Percentiles rank a stretch among this genome's conserved stretches.
These are phyloP conservation scores for Rhingia rostrata DNA, from an alignment of 2,888 invertebrate genomes.

Conservation along the genomic window DNA sequence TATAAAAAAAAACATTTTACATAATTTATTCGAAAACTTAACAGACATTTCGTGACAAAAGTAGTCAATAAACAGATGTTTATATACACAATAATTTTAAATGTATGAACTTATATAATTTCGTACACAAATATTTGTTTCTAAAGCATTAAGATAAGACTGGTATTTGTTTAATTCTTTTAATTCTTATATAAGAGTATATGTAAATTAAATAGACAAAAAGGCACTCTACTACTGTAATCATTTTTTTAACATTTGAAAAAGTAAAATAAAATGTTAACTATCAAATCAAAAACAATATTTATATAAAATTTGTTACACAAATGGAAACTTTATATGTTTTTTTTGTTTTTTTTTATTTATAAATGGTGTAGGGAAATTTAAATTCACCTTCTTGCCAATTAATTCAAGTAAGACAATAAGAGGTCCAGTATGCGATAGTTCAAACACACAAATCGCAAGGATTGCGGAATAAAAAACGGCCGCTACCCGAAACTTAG, in stretches of 20 bases:
- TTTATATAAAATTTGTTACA: no score
- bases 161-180: neutral
- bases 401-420: no score
- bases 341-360: no score
- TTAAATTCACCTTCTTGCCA: no score
- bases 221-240: slow-evolving; percentile 45
- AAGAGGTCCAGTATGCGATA: no score
- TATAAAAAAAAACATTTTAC: slow-evolving; percentile 9
- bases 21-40: slow-evolving; percentile 1
- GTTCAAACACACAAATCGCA: no score
- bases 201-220: slow-evolving; percentile 29
- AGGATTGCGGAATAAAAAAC: no score
- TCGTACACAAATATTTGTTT: neutral
- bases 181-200: slow-evolving; percentile 12
- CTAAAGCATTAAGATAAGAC: neutral
- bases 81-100: slow-evolving; percentile 10
- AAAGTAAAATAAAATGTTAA: no score
- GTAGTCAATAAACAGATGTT: slow-evolving; percentile 5
- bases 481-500: no score
- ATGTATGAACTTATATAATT: slow-evolving; percentile 16
- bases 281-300: no score
- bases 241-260: neutral
- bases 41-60: slow-evolving; percentile 20
- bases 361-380: no score
- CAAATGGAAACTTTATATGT: no score